A percentile compares a stretch with the other conserved stretches of the same genome.
Conservation (phyloP, 2,113 vertebrate genomes). For the Sinocyclocheilus anophthalmus region DNA sequence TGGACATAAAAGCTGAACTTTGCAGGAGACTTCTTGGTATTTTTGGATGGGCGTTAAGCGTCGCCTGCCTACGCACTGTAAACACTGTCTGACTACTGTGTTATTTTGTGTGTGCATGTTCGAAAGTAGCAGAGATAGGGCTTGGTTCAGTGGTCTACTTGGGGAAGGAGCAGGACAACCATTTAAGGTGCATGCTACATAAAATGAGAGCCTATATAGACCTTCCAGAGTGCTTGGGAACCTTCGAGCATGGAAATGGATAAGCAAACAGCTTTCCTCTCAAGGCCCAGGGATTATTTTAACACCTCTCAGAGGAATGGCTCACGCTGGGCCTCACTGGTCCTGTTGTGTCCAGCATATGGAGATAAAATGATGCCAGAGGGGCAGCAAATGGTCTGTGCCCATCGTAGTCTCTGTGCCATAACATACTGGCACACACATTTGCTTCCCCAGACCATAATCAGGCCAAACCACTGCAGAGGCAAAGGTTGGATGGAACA, state of each 20-base stretch:
- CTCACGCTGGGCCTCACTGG: slow-evolving; percentile 56
- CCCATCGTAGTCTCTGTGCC: slow-evolving; percentile 67
- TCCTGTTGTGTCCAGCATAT: slow-evolving; percentile 68
- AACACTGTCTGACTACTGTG: slow-evolving; percentile 15
- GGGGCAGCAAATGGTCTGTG: slow-evolving; percentile 65
- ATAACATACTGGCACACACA: slow-evolving; percentile 62
- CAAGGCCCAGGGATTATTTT: slow-evolving; percentile 32
- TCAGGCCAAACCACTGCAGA: slow-evolving; percentile 55
- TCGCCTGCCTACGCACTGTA: slow-evolving; percentile 11
- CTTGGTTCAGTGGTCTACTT: neutral
- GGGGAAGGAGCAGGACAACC: neutral
- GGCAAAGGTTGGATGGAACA: neutral
- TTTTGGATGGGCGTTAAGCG: slow-evolving; percentile 45
- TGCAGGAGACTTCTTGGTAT: slow-evolving; percentile 58
- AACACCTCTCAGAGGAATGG: slow-evolving; percentile 63
- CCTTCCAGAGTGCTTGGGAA: neutral
- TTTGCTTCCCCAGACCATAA: slow-evolving; percentile 59
- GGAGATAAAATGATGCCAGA: slow-evolving; percentile 70
- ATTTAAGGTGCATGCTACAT: slow-evolving; percentile 1
- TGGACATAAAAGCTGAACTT: slow-evolving; percentile 70
- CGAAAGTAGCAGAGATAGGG: neutral
- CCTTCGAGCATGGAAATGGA: slow-evolving; percentile 8
- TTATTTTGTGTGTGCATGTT: slow-evolving; percentile 8
- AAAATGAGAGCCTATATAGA: neutral
- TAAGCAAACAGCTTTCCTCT: slow-evolving; percentile 13